These are phyloP conservation scores for Scaptomyza montana DNA, from an alignment of 1,140 invertebrate genomes.

Conservation along the genomic window DNA sequence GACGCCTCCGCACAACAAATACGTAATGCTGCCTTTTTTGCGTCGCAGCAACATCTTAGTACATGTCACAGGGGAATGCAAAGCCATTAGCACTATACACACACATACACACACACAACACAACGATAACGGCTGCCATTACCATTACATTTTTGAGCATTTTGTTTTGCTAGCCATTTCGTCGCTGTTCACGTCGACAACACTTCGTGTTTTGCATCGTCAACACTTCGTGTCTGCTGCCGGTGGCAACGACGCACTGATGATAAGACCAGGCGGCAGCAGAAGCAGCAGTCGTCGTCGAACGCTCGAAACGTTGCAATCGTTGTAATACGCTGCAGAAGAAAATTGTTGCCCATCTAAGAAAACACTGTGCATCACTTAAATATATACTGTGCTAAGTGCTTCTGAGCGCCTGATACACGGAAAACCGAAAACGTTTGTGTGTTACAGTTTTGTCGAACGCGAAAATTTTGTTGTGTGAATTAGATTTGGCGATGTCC, in stretches of 20 bases:
- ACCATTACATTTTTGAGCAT: constrained; percentile 66
- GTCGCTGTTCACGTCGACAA: constrained; percentile 24
- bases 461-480: constrained; percentile 35
- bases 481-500: constrained; percentile 55
- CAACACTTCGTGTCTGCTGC: constrained; percentile 26
- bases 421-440: constrained; percentile 58
- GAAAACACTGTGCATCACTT: neutral
- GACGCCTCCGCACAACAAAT: constrained; percentile 25
- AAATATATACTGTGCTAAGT: constrained; percentile 29
- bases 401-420: constrained; percentile 68
- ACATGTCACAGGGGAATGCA: neutral
- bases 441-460: constrained; percentile 49
- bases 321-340: constrained; percentile 10
- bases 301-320: constrained; percentile 48
- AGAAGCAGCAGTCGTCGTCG: constrained; percentile 61
- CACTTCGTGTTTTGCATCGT: constrained; percentile 25
- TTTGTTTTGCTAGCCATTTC: constrained; percentile 72
- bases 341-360: neutral
- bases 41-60: constrained; percentile 56
- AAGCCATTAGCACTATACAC: constrained; percentile 6
- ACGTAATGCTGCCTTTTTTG: constrained; percentile 40
- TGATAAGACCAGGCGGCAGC: constrained; percentile 52
- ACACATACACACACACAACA: neutral
- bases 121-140: constrained; percentile 35
- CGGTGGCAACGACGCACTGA: constrained; percentile 18